Base-by-base conservation (phyloP, 2,888 invertebrate species). In the Diarsia mendica region DNA sequence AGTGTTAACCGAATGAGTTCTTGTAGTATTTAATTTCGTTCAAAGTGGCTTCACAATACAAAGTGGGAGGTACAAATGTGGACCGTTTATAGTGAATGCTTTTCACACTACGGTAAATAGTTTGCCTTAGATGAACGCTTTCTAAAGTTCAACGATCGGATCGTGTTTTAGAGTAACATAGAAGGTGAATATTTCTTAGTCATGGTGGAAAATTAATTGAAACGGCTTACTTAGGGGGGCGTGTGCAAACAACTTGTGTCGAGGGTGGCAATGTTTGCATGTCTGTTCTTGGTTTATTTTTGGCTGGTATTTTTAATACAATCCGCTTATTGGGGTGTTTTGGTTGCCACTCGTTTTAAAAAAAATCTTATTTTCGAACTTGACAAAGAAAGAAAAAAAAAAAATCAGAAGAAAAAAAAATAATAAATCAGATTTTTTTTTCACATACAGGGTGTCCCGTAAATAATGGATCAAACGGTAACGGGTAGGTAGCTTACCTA, bases 11-110 rank as follows among this genome's bases (percentile, higher is more conserved):
- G 60, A 82, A 80, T 78, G 77, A 73, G 67, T 68, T 58, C 70
- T 77, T 79, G 64, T 51, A 79, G 81, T 71, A 73, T 79, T 79
- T 83, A 72, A 79, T 83, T 84, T 78, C 23, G 60, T 53, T 69
- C 15, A 55, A 77, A 84, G 63, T 74, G 67, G 63, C n/a, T 60
- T 11, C 51, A 70, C 58, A 67, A 65, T 64, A 28, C 44, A 6
- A 23, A 66, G 51, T 53, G 33, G 8, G 9, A 67, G 63, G 66
- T 18, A 64, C 72, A 64, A 67, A 79, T 65, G 70, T 65, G 67
- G 13, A 75, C 23, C 53, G 46, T 82, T 74, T 60, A 69, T 51
- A 61, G 33, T 1, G 39, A 83, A 66, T 60, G 69, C 67, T 67
- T 82, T 80, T 55, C 79, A 28, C 60, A 20, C 46, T 39, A 58